Base-by-base conservation (phyloP, 2,888 invertebrate genomes). In the Aphidius colemani region DNA sequence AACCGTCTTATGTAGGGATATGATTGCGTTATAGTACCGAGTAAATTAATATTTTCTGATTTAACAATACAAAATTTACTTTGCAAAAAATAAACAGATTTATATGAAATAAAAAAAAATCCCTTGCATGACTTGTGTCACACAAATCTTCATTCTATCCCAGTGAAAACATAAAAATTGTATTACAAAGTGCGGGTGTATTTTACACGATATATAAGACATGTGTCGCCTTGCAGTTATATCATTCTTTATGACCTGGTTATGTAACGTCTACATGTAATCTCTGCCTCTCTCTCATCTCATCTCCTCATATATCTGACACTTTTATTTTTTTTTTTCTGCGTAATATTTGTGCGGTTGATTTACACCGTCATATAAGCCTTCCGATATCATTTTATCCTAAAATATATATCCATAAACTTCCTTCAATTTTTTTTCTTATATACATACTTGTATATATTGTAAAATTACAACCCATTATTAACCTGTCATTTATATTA, bases 181-280 rank as follows among this genome's bases (percentile, higher is more conserved):
- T 11, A 10, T 44, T 55, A 40, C 10, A 53, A n/a, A 57, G 66
- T 67, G 67, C 63, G 66, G 70, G 72, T 69, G 70, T 72, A 70
- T 67, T 71, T 75, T 72, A 72, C 70, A 68, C 73, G 73, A 71
- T 70, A 30, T 18, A 18, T 30, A 79, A 76, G 80, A 80, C 80
- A 80, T 79, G 78, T 80, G 80, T 80, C 80, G 80, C 78, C 30
- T 75, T 73, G 74, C 76, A 78, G 78, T 81, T 80, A 79, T 81
- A 82, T 82, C 79, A 78, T 80, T 78, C 80, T 82, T 82, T 82
- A 82, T 80, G 76, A 74, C 78, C 61, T 74, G 50, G 57, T 45
- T 41, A 48, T 56, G 62, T 63, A 61, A 65, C 67, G 69, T 65
- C 65, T 68, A 68, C 63, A 63, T 63, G 68, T 70, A 70, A 70